Percentiles rank a stretch among this genome's conserved stretches.
These are phyloP conservation scores for Byasa hedistus DNA, from an alignment of 2,888 invertebrate genomes.

Conservation along the genomic window DNA sequence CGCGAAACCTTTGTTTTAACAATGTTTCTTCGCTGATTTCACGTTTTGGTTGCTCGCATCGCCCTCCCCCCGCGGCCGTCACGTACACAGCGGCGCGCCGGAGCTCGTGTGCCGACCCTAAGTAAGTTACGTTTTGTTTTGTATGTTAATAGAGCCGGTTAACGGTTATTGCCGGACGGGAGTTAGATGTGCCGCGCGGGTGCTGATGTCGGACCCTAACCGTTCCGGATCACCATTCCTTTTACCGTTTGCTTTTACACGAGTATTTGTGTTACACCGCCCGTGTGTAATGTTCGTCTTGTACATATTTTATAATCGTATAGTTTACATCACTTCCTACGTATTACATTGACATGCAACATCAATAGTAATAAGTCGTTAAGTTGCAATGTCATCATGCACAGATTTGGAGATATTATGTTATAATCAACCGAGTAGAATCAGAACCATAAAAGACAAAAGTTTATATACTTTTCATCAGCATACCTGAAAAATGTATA, in stretches of 20 bases:
- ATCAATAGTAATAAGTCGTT: too few species aligned
- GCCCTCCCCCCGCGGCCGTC: constrained; percentile 60
- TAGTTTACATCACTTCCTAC: too few species aligned
- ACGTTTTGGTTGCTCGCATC: constrained; percentile 40
- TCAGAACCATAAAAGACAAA: too few species aligned
- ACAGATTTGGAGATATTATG: too few species aligned
- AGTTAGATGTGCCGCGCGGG: constrained; percentile 40
- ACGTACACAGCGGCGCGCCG: constrained; percentile 57
- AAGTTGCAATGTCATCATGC: too few species aligned
- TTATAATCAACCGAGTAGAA: too few species aligned
- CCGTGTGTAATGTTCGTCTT: too few species aligned
- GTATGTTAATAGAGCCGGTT: constrained; percentile 61
- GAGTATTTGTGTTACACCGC: not conserved
- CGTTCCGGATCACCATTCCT: constrained; percentile 34
- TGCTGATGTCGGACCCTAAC: constrained; percentile 28
- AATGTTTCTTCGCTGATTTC: constrained; percentile 63
- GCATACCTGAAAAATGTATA: too few species aligned
- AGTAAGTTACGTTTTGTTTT: constrained; percentile 55
- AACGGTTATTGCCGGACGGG: constrained; percentile 49
- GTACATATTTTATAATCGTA: too few species aligned
- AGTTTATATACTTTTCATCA: too few species aligned
- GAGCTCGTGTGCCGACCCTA: constrained; percentile 57
- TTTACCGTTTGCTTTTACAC: constrained; percentile 26
- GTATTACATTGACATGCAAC: too few species aligned
- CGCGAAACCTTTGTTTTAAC: constrained; percentile 58